Percentiles rank a stretch among this genome's conserved stretches.
phyloP scores from a whole-genome alignment of 2,797 vertebrate species.

The Helicolenus hilgendorfi region DNA sequence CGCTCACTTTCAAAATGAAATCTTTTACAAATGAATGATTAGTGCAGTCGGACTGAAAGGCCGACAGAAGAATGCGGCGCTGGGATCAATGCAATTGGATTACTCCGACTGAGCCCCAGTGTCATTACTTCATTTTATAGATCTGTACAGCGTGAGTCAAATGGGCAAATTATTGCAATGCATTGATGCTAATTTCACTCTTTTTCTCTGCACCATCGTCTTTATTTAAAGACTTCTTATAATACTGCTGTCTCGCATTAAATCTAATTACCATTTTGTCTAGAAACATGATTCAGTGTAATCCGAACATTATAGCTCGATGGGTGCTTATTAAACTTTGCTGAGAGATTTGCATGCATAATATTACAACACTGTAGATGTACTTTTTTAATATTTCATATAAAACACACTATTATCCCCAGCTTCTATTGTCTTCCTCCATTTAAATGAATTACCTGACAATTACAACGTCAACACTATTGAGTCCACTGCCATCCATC shows the following conservation, averaged over 20 bases:
- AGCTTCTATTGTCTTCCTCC: not conserved
- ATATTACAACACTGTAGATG: not conserved
- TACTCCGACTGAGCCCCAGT: conserved; percentile 39
- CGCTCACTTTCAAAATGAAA: conserved; percentile 52
- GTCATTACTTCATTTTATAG: conserved; percentile 56
- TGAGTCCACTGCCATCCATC: conserved; percentile 36
- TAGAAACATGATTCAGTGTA: conserved; percentile 17
- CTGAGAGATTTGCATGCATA: not conserved
- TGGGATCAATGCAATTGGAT: conserved; percentile 64
- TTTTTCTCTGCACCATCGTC: not conserved
- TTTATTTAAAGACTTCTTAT: conserved; percentile 34
- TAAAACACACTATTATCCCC: not conserved
- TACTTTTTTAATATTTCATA: not conserved
- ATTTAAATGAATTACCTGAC: conserved; percentile 15
- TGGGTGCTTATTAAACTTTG: conserved; percentile 26
- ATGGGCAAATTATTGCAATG: conserved; percentile 31
- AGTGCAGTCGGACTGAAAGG: conserved; percentile 19
- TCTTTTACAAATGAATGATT: conserved; percentile 58
- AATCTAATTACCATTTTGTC: conserved; percentile 37
- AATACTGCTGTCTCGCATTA: conserved; percentile 25
- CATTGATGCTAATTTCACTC: conserved; percentile 29
- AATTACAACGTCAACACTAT: not conserved
- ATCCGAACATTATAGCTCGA: conserved; percentile 24
- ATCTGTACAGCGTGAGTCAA: conserved; percentile 32
- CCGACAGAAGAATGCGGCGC: conserved; percentile 3